These are phyloP conservation scores for Tupiocoris notatus DNA, from an alignment of 2,888 invertebrate species.

Conservation along the genomic window DNA sequence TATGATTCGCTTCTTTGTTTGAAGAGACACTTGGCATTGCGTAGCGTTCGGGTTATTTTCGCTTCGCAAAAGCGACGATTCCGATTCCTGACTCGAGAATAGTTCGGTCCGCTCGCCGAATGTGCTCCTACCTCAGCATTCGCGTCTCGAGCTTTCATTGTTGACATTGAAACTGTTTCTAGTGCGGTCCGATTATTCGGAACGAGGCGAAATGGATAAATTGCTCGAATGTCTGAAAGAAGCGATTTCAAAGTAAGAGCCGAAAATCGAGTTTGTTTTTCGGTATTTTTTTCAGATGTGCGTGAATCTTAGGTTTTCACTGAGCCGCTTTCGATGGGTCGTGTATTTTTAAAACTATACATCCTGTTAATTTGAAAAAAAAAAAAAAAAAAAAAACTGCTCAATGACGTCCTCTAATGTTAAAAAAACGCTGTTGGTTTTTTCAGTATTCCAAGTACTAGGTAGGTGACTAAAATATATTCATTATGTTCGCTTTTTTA, in stretches of 20 bases:
- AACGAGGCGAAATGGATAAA: constrained; percentile 18
- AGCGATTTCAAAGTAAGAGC: constrained; percentile 20
- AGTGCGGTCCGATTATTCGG: constrained; percentile 6
- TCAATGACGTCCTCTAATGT: too few relatives aligned
- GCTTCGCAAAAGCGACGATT: constrained; percentile 28
- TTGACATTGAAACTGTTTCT: constrained; percentile 37
- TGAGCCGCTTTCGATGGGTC: too few relatives aligned
- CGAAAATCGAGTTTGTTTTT: not conserved
- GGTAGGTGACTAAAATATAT: too few relatives aligned
- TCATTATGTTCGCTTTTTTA: too few relatives aligned
- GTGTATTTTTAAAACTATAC: too few relatives aligned
- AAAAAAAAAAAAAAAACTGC: too few relatives aligned
- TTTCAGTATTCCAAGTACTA: too few relatives aligned
- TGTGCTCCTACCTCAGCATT: constrained; percentile 27
- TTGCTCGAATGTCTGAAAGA: constrained; percentile 29
- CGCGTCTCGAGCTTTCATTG: constrained; percentile 13
- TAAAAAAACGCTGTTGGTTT: too few relatives aligned
- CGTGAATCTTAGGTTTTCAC: too few relatives aligned
- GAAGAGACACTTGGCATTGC: constrained; percentile 24
- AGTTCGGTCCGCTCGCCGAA: not conserved
- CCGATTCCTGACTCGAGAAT: constrained; percentile 18
- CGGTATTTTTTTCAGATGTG: not conserved
- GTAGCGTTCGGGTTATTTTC: constrained; percentile 15
- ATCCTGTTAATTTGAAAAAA: too few relatives aligned
- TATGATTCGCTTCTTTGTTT: not conserved